Evolutionary conservation across 2,888 invertebrate species (phyloP), one percentile per base, ranked within the genome.

Genomic region (Paralinhomoeus sp.): DNA sequence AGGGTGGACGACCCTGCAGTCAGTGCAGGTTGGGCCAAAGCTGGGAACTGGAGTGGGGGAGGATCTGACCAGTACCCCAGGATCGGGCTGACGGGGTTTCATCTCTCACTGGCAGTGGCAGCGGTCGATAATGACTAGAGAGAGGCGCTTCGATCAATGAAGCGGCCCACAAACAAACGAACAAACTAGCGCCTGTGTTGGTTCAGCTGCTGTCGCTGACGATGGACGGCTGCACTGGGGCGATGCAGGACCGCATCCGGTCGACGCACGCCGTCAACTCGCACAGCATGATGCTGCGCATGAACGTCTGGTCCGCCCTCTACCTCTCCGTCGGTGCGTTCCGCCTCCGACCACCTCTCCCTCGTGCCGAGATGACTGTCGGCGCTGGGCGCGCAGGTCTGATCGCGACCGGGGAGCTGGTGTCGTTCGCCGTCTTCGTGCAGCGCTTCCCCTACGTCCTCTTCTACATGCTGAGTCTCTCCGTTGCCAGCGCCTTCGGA

Each of bases 261-360:
- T 72, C 76, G 2, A 80, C 82, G 54, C 75, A 81, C 71, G 77
- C 53, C 74, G 83, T 38, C 70, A 80, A 57, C 48, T 83, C 85
- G 0, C 78, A 81, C 50, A 77, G 80, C 53, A 89, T 97, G 89
- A 97, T 97, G 97, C 65, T 79, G 47, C 75, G 76, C 57, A 80
- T 83, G 64, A 89, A 87, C 62, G 64, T 75, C 43, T 87, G 82
- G 78, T 80, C 85, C 0, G 67, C 73, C 3, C 56, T 82, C 1
- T 80, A 79, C 58, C 66, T 83, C 2, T 71, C 74, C 0, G 54
- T 73, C 44, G 70, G 71, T 70, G 49, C 54, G 53, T 48, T 18
- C 37, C 37, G 18, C n/a, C 24, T 21, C 13, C 2, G 15, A n/a
- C n/a, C n/a, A n/a, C n/a, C n/a, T n/a, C n/a, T n/a, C n/a, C n/a